Conservation (phyloP, 2,113 vertebrate species). For the Ornithorhynchus anatinus region DNA sequence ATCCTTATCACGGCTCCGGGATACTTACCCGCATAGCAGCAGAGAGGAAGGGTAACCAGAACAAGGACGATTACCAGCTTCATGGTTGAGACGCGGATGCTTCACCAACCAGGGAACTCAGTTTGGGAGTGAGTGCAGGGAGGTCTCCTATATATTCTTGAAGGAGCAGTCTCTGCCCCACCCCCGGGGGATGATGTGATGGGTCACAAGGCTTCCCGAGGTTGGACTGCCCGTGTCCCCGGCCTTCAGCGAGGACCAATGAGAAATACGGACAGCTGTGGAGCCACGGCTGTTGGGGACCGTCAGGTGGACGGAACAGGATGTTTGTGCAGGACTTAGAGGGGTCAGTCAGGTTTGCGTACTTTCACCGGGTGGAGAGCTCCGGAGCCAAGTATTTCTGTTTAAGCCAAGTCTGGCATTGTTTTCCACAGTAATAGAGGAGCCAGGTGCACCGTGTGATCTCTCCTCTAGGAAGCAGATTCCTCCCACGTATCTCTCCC, state of each 20-base stretch:
- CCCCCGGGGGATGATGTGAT: background rate
- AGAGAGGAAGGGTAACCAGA: background rate
- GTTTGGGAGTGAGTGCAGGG: background rate
- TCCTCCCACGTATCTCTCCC: background rate
- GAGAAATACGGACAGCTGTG: background rate
- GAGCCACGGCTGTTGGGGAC: background rate
- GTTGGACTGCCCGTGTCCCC: background rate
- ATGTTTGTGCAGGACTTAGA: too few species aligned
- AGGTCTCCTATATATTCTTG: constrained; percentile 1
- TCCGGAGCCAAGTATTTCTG: too few species aligned
- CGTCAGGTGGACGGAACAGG: too few species aligned
- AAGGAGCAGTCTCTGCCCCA: background rate
- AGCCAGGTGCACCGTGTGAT: background rate
- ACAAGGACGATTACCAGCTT: background rate
- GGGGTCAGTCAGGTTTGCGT: too few species aligned
- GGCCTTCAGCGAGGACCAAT: background rate
- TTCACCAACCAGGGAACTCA: background rate
- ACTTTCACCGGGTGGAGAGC: too few species aligned
- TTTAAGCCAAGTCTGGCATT: too few species aligned
- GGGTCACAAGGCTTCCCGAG: background rate
- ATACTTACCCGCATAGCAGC: constrained; percentile 30
- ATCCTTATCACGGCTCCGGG: too few species aligned
- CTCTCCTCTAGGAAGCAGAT: background rate
- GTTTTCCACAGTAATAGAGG: too few species aligned
- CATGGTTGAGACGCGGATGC: background rate